These are phyloP conservation scores for Nixonia krombeini DNA, from an alignment of 1,140 invertebrate species.

Conservation along the genomic window DNA sequence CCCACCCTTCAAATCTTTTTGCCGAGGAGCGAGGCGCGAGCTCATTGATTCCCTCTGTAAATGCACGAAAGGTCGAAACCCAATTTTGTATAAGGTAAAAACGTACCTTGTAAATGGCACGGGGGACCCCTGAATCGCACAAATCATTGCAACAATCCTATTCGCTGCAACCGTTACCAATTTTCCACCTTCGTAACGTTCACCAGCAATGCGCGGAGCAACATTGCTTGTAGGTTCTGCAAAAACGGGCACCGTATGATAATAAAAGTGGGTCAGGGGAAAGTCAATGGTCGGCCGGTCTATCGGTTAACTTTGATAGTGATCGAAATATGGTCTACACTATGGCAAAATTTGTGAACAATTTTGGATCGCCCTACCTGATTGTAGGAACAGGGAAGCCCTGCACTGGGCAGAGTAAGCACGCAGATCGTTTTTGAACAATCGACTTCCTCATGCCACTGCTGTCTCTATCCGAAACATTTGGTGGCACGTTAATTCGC, in stretches of 20 bases:
- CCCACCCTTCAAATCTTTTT: conserved; percentile 75
- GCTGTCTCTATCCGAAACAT: conserved; percentile 69
- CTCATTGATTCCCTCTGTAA: conserved; percentile 72
- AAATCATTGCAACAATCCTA: conserved; percentile 74
- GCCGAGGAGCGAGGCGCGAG: conserved; percentile 74
- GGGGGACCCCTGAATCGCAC: conserved; percentile 76
- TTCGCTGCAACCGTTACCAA: conserved; percentile 75
- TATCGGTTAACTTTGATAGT: too few relatives aligned
- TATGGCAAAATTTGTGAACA: too few relatives aligned
- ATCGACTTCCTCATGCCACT: conserved; percentile 67
- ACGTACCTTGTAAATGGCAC: conserved; percentile 77
- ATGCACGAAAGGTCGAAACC: conserved; percentile 20
- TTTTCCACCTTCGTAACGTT: conserved; percentile 77
- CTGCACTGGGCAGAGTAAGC: conserved; percentile 79
- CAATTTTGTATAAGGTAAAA: conserved; percentile 9
- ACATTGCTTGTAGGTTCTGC: conserved; percentile 80
- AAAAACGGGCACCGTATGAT: conserved; percentile 57
- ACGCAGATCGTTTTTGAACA: conserved; percentile 67
- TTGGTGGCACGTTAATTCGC: conserved; percentile 69
- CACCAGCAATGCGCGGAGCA: conserved; percentile 76
- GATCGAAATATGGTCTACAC: too few relatives aligned
- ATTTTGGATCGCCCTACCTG: too few relatives aligned
- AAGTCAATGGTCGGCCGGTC: conserved; percentile 1
- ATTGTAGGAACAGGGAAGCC: conserved; percentile 78
- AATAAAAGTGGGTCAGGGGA: background rate